Base-by-base conservation (phyloP, 2,888 invertebrate species). In the Tetragonula carbonaria region DNA sequence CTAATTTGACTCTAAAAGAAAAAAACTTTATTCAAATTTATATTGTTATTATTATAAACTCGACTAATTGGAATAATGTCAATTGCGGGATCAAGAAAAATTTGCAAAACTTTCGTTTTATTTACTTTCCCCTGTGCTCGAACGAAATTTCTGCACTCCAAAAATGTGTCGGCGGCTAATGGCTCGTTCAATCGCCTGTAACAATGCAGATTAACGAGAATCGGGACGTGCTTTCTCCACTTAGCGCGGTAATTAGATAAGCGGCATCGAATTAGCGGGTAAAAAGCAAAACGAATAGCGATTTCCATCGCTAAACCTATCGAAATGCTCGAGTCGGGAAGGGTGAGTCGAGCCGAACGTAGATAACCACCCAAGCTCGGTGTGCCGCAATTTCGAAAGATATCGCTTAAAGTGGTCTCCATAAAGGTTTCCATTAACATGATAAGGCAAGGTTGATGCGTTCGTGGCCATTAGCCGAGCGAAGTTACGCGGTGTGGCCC, bases 341-440 rank as follows among this genome's bases (percentile, higher is more conserved):
- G 50, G 62, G 51, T 38, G 66, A 74, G 72, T 62, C 51, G 45
- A 59, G 45, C 5, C n/a, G 75, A 78, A 63, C 73, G 21, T 55
- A 78, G 87, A 91, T 90, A 91, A 79, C 89, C 92, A 87, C 87
- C 84, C 90, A 88, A 78, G 84, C 73, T 75, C 77, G 71, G 38
- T 73, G 83, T 82, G 78, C 73, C 59, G 80, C 82, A 82, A 81
- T 74, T 79, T 76, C 76, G 73, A 68, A 67, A 89, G 87, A 90
- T 90, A 91, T 75, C 80, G 33, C 78, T 78, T 83, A 89, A 91
- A 92, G 90, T 90, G 91, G 86, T 85, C 75, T 77, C 81, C 88
- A 81, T 88, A 90, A 88, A 89, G 86, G 89, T 87, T 88, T 90
- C 90, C 91, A 91, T 92, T 91, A 91, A 87, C 85, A 70, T 80